Base-by-base conservation (phyloP, 92 coral and sea anemone species). In the Palythoa grandis region DNA sequence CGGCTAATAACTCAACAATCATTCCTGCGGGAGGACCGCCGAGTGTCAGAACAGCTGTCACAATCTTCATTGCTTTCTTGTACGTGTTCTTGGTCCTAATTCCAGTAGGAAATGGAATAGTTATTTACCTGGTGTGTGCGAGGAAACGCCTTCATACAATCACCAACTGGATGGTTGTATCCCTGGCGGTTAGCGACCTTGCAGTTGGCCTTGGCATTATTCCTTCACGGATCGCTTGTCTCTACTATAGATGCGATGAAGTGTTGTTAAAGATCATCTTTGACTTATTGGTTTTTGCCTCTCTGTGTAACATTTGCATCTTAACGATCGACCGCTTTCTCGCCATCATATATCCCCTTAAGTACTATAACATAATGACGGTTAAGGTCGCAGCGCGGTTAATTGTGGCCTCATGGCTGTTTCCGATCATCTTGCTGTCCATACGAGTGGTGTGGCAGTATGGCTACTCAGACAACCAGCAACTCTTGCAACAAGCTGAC, bases 251-350 rank as follows among this genome's bases (percentile, higher is more conserved):
- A 73, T 94, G 97, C 52, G 97, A 94, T 83, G 91, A 85, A 40
- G 82, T 82, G 13, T 79, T 94, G 22, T 68, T 92, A 82, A 94
- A 94, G 82, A 87, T 94, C 68, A 20, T 91, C 66, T 94, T 89
- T 78, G 97, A 94, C 72, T 86, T 89, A 56, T 92, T 94, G 84
- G 90, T 94, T 65, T 94, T 94, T 74, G 88, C 89, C n/a, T 94
- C 97, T 9, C 92, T 94, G 13, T 89, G 93, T 25, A 94, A 94
- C 90, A 66, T 94, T 43, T 94, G 97, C 71, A 89, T 92, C 76
- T 86, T 94, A 83, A 94, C 97, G 14, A 76, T 92, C 58, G 90
- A 79, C 82, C 88, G 92, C 67, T 89, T 85, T 71, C 58, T 89
- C 43, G 92, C 92, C 66, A 83, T 89, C 7, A 89, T 87, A 48